A percentile compares a stretch with the other conserved stretches of the same genome.
Conservation (phyloP, 2,888 invertebrate genomes). For the Chrysomela aeneicollis region DNA sequence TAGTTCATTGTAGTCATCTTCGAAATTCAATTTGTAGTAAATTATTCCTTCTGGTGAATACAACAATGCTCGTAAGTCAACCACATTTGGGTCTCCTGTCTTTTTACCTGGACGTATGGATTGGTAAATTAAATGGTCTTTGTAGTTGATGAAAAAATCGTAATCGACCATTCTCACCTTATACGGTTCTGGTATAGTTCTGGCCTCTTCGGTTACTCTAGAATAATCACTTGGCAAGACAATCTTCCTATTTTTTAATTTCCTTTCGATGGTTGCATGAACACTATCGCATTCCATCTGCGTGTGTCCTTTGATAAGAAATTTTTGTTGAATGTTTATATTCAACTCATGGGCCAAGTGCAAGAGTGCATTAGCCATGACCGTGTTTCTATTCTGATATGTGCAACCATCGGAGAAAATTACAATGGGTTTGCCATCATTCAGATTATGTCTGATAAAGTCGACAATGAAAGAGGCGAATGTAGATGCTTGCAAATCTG, state of each 20-base stretch:
- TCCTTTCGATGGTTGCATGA: slow-evolving; percentile 28
- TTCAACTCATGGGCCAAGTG: slow-evolving; percentile 18
- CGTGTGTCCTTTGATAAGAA: slow-evolving; percentile 37
- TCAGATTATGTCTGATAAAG: slow-evolving; percentile 27
- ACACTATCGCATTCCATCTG: slow-evolving; percentile 45
- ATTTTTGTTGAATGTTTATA: slow-evolving; percentile 35
- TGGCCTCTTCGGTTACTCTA: slow-evolving; percentile 29
- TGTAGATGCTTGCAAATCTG: slow-evolving; percentile 5
- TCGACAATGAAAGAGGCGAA: slow-evolving; percentile 27
- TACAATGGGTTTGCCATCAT: slow-evolving; percentile 32
- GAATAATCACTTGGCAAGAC: slow-evolving; percentile 38
- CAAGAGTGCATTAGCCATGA: slow-evolving; percentile 38
- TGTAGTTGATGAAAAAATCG: slow-evolving; percentile 27
- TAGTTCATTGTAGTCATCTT: slow-evolving; percentile 15
- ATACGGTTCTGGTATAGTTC: slow-evolving; percentile 31
- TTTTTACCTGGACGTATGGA: slow-evolving; percentile 33
- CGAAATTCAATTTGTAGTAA: slow-evolving; percentile 22
- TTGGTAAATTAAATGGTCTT: slow-evolving; percentile 20
- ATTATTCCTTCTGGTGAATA: slow-evolving; percentile 27
- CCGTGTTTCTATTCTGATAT: slow-evolving; percentile 39
- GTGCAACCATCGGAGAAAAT: slow-evolving; percentile 42
- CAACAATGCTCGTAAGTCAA: slow-evolving; percentile 30
- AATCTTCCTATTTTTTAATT: slow-evolving; percentile 36
- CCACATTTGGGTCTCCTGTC: slow-evolving; percentile 31
- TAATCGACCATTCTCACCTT: slow-evolving; percentile 23